Base-by-base conservation (phyloP, 2,888 invertebrate genomes). In the Criorhina ranunculi region DNA sequence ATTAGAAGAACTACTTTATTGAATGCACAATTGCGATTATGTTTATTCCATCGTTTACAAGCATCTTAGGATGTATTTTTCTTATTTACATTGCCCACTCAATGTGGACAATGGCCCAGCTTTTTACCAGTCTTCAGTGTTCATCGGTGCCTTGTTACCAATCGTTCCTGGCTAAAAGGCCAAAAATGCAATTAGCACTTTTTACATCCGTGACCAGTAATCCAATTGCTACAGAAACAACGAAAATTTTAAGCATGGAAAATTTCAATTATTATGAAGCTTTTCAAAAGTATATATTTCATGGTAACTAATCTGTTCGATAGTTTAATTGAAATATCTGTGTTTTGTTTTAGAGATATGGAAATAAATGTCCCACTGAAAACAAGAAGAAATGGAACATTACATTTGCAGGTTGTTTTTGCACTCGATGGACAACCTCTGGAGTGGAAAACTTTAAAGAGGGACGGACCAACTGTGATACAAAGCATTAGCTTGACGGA, bases 341-440 rank as follows among this genome's bases (percentile, higher is more conserved):
- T 70, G 67, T 24, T 46, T 76, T 92, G 46, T 90, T 92, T 49
- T 90, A 97, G 97, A 88, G 93, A 94, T 59, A 89, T 97, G 29
- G 93, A 92, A 66, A 91, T 98, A 66, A 93, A 94, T 86, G 92
- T 98, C 86, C 96, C 98, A 3, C 91, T 92, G 19, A 94, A 94
- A 90, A 96, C 96, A 0, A 93, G 96, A 11, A 94, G 95, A 75
- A 98, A 98, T 93, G 98, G 98, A 0, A 96, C 96, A 5, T 90
- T 98, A 53, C 96, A 93, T 89, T 93, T 98, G 89, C 96, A 97
- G 91, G 94, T 96, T 1, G 93, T 95, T 57, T 89, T 96, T 37
- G 93, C 95, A 15, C 94, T 95, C 62, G 91, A 94, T 79, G 94
- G 94, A 33, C 92, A 90, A 37, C 92, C 93, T 1, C 89, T 93